Conservation (phyloP, 2,113 vertebrate genomes). For the Oncorhynchus clarkii region DNA sequence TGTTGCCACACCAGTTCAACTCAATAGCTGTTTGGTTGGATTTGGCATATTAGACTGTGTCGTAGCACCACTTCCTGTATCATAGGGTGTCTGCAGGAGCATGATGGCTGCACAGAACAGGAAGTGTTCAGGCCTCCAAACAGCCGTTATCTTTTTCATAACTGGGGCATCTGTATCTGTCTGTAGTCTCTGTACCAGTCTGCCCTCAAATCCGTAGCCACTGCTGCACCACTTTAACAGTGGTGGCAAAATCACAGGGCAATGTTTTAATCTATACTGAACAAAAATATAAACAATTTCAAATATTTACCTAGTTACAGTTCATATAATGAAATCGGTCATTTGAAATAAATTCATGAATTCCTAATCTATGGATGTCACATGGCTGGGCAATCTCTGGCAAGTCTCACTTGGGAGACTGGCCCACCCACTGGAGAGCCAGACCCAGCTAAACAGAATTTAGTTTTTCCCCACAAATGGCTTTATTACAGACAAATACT, state of each 20-base stretch:
- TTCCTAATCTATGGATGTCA: too few relatives aligned
- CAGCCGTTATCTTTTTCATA: conserved; percentile 10
- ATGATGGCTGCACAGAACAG: conserved; percentile 43
- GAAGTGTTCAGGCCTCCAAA: conserved; percentile 46
- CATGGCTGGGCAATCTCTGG: too few relatives aligned
- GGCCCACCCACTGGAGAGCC: too few relatives aligned
- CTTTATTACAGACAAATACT: too few relatives aligned
- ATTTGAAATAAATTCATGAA: too few relatives aligned
- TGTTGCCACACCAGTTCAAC: background rate
- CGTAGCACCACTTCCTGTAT: conserved; percentile 44
- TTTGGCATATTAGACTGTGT: background rate
- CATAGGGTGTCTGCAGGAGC: conserved; percentile 12
- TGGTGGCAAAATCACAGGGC: background rate
- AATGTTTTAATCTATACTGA: too few relatives aligned
- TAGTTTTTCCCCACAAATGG: too few relatives aligned
- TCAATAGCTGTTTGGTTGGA: background rate
- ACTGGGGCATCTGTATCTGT: conserved; percentile 11
- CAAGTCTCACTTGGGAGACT: too few relatives aligned
- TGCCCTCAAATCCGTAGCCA: background rate
- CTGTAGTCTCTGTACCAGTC: background rate
- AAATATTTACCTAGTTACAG: too few relatives aligned
- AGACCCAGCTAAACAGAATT: too few relatives aligned
- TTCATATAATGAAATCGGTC: too few relatives aligned
- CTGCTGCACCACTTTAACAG: background rate
- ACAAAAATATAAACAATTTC: too few relatives aligned